Conservation (phyloP, 1,140 invertebrate species). For the Drosophila micromelanica region DNA sequence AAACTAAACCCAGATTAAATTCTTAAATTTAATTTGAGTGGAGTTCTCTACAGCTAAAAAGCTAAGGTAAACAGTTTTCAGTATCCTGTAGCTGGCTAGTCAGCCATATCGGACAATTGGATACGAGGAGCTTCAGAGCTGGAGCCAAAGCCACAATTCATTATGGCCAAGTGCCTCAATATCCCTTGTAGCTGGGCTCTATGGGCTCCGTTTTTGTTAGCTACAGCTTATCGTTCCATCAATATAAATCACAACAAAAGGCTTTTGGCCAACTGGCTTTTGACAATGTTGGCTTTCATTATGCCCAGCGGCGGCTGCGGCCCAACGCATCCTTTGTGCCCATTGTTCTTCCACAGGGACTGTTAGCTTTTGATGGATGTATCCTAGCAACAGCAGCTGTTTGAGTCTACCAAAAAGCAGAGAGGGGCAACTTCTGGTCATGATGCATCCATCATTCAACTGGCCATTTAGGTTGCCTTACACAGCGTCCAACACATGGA, state of each 20-base stretch:
- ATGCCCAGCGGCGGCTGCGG: constrained; percentile 12
- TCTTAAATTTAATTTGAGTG: too few relatives aligned
- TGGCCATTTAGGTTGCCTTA: neutral
- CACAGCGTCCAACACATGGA: constrained; percentile 16
- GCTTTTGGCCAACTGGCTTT: constrained; percentile 56
- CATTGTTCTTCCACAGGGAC: constrained; percentile 56
- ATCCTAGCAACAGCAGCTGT: constrained; percentile 45
- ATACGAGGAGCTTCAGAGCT: neutral
- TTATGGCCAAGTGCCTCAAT: constrained; percentile 45
- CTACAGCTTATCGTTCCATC: constrained; percentile 54
- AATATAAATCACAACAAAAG: constrained; percentile 79
- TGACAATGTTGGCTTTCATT: constrained; percentile 55
- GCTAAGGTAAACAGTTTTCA: neutral
- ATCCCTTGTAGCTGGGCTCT: constrained; percentile 16
- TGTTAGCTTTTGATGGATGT: constrained; percentile 70
- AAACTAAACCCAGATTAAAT: too few relatives aligned
- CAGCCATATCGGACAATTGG: neutral
- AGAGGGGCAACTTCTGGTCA: constrained; percentile 15
- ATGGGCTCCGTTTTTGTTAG: constrained; percentile 1
- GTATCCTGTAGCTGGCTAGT: neutral
- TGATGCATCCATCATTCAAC: constrained; percentile 39
- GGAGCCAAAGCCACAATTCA: constrained; percentile 26
- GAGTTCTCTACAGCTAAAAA: too few relatives aligned
- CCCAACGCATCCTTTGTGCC: constrained; percentile 33
- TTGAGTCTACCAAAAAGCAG: constrained; percentile 23